Evolutionary conservation across 2,888 invertebrate genomes (phyloP).

Genomic region (Proisotoma minuta): DNA sequence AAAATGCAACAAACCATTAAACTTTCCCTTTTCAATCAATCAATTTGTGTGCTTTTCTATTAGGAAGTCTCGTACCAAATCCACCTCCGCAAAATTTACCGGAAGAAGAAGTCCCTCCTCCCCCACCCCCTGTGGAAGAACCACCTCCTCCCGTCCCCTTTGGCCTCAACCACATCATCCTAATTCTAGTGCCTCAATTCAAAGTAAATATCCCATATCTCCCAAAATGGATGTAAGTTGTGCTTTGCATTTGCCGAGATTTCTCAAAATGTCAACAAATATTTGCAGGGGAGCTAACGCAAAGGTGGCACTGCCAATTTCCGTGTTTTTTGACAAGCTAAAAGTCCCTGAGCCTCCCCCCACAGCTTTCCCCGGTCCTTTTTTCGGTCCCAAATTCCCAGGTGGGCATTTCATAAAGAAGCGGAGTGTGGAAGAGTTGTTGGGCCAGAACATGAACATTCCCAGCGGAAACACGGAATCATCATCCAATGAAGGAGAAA

Average conservation of each 20-base stretch:
- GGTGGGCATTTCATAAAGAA: constrained; percentile 16
- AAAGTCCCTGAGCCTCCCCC: constrained; percentile 24
- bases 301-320: constrained; percentile 39
- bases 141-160: constrained; percentile 21
- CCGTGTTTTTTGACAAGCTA: constrained; percentile 37
- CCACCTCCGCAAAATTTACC: constrained; percentile 7
- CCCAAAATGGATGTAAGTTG: constrained; percentile 34
- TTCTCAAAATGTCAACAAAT: too few relatives aligned
- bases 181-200: constrained; percentile 42
- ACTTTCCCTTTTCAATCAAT: too few relatives aligned
- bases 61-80: neutral
- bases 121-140: neutral
- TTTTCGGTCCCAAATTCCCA: constrained; percentile 5
- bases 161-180: constrained; percentile 38
- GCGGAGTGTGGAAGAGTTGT: constrained; percentile 2
- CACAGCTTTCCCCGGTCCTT: constrained; percentile 5
- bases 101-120: constrained; percentile 7
- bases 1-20: neutral
- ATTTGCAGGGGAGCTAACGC: constrained; percentile 26
- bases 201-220: constrained; percentile 28
- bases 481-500: neutral
- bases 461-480: neutral
- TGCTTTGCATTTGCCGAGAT: too few relatives aligned
- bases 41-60: too few relatives aligned
- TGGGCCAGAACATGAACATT: neutral